A percentile compares a stretch with the other conserved stretches of the same genome.
Evolutionary conservation across 2,888 invertebrate species (phyloP).

Genomic region (Spisula subtruncata): DNA sequence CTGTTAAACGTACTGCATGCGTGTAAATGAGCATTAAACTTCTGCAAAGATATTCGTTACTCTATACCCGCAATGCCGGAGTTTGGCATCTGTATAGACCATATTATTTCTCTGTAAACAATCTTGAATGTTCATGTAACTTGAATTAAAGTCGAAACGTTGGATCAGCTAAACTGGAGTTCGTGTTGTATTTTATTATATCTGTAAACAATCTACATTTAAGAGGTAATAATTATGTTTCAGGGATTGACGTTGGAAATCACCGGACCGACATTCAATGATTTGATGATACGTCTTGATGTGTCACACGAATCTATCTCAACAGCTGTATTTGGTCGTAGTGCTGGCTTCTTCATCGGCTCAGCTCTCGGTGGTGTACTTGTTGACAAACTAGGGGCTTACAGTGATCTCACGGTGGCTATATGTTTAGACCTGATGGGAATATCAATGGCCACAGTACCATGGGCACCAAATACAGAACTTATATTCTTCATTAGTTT

Average conservation of each 20-base stretch:
- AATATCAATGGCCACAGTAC: conserved; percentile 53
- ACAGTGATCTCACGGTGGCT: conserved; percentile 73
- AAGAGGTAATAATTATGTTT: background rate
- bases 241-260: conserved; percentile 77
- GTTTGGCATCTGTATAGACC: no score
- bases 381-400: conserved; percentile 70
- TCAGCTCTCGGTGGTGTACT: conserved; percentile 66
- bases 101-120: no score
- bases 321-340: conserved; percentile 73
- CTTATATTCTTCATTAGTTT: conserved; percentile 69
- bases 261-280: conserved; percentile 78
- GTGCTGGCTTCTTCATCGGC: conserved; percentile 74
- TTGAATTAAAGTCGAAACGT: no score
- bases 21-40: no score
- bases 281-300: conserved; percentile 71
- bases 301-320: conserved; percentile 76
- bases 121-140: no score
- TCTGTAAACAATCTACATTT: no score
- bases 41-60: no score
- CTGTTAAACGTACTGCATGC: no score
- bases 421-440: conserved; percentile 68
- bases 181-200: no score
- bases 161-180: no score
- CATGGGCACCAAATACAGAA: conserved; percentile 62
- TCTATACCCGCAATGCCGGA: no score